Conservation (phyloP, 2,888 invertebrate genomes). For the Cybosia mesomella region DNA sequence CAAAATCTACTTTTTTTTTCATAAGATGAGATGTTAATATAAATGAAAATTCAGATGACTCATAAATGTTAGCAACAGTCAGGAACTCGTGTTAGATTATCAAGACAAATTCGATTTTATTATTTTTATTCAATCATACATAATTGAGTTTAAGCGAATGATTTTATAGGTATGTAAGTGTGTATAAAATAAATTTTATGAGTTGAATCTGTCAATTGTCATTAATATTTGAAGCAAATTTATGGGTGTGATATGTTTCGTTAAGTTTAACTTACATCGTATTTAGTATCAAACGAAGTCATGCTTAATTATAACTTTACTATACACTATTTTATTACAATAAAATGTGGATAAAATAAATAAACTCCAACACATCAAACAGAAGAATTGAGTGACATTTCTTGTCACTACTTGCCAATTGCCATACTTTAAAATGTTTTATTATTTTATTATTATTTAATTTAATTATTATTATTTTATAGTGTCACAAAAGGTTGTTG, state of each 20-base stretch:
- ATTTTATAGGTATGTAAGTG: conserved; percentile 24
- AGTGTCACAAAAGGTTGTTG: no score
- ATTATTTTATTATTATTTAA: no score
- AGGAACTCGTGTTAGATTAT: background rate
- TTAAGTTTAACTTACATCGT: conserved; percentile 84
- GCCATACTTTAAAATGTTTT: background rate
- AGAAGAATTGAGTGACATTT: conserved; percentile 16
- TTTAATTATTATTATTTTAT: no score
- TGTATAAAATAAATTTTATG: conserved; percentile 12
- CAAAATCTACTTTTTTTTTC: background rate
- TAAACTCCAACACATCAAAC: conserved; percentile 75
- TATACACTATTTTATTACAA: conserved; percentile 38
- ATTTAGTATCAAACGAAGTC: conserved; percentile 81
- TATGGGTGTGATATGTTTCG: background rate
- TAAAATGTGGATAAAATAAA: conserved; percentile 52
- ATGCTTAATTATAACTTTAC: conserved; percentile 52
- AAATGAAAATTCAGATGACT: background rate
- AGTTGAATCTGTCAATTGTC: background rate
- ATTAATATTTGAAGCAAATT: conserved; percentile 7
- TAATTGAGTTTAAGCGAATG: conserved; percentile 12
- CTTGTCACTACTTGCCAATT: background rate
- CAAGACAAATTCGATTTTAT: background rate
- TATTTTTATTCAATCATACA: background rate
- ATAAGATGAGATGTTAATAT: background rate
- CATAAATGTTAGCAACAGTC: background rate